phyloP scores from a whole-genome alignment of 2,888 invertebrate genomes.

The Invenusta paracnida region DNA sequence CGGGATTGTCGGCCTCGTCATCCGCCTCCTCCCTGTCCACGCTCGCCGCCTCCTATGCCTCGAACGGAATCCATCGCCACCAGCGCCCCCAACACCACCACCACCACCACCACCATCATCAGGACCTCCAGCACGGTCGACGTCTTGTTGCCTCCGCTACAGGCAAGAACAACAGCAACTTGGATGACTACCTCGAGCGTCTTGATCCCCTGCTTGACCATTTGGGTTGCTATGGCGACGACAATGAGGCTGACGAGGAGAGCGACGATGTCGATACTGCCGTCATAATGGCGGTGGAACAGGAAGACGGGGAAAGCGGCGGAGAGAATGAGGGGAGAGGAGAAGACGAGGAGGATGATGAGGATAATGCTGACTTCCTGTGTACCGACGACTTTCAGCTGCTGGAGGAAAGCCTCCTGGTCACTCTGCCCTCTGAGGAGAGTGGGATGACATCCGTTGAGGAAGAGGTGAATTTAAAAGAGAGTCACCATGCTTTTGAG shows the following conservation, averaged over 20 bases:
- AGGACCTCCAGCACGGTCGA: background rate
- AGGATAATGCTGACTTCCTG: background rate
- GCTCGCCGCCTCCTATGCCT: too few relatives aligned
- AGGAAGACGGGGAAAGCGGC: background rate
- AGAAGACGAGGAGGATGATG: background rate
- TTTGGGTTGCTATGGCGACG: background rate
- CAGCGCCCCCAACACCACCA: background rate
- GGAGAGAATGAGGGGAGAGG: background rate
- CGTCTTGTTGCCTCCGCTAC: background rate
- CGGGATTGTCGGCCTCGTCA: too few relatives aligned
- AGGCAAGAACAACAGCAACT: background rate
- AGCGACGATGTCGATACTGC: background rate
- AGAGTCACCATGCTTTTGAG: too few relatives aligned
- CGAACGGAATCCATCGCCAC: background rate
- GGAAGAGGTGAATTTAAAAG: too few relatives aligned
- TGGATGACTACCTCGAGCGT: background rate
- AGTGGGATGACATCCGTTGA: background rate
- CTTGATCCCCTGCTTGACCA: background rate
- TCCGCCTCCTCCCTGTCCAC: too few relatives aligned
- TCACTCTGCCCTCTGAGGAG: background rate
- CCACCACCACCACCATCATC: background rate
- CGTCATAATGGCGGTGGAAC: background rate
- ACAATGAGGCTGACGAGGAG: background rate
- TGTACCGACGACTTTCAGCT: background rate
- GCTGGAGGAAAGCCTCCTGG: background rate